These are phyloP conservation scores for Castor canadensis DNA, from an alignment of 2,113 vertebrate species.

Conservation along the genomic window DNA sequence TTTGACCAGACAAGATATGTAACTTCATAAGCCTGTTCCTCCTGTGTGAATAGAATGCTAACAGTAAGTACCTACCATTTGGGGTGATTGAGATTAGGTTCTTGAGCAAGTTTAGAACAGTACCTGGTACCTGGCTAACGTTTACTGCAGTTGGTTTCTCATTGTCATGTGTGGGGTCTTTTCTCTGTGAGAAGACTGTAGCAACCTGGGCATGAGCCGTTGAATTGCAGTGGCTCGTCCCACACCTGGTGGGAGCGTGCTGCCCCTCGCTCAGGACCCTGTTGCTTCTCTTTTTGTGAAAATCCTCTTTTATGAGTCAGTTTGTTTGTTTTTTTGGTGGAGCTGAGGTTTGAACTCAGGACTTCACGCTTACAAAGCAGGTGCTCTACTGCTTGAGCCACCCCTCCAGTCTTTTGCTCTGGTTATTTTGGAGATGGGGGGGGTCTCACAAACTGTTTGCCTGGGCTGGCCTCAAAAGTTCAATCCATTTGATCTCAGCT, in stretches of 20 bases:
- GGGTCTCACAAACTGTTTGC: too few relatives aligned
- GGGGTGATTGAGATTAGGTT: background rate
- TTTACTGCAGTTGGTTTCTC: background rate
- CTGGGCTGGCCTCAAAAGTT: too few relatives aligned
- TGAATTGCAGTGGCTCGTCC: background rate
- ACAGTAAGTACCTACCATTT: background rate
- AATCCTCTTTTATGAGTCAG: background rate
- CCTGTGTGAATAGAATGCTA: slow-evolving; percentile 3
- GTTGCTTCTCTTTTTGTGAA: background rate
- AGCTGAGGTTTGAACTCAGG: too few relatives aligned
- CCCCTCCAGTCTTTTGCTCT: too few relatives aligned
- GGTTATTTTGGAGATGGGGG: too few relatives aligned
- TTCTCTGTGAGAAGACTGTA: slow-evolving; percentile 6
- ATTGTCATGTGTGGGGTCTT: background rate
- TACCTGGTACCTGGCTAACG: background rate
- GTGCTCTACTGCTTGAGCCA: too few relatives aligned
- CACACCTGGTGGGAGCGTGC: background rate
- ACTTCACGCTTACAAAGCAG: too few relatives aligned
- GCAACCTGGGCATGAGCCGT: background rate
- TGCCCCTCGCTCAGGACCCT: background rate
- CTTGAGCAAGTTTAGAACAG: background rate
- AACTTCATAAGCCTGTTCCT: background rate
- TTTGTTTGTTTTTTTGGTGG: too few relatives aligned
- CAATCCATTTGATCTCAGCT: too few relatives aligned
- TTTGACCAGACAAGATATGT: background rate